Conservation (phyloP, 2,888 invertebrate genomes). For the Drosophila heteroneura region DNA sequence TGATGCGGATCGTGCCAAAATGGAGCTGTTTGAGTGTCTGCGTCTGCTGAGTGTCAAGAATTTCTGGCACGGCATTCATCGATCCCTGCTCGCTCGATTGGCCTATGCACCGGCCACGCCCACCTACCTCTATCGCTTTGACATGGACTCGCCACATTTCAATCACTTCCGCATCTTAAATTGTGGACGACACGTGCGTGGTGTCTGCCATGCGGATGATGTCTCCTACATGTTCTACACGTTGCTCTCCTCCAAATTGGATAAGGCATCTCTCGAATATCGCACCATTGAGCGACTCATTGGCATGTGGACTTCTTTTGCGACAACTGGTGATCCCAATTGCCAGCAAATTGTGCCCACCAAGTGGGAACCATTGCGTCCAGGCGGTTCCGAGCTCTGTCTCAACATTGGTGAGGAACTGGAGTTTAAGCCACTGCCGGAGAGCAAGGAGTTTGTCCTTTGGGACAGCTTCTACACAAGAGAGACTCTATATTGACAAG, state of each 20-base stretch:
- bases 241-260: slow-evolving; percentile 62
- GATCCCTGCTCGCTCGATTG: slow-evolving; percentile 75
- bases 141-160: slow-evolving; percentile 82
- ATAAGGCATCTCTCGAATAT: slow-evolving; percentile 71
- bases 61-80: slow-evolving; percentile 85
- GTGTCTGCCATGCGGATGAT: slow-evolving; percentile 84
- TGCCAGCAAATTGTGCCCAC: slow-evolving; percentile 68
- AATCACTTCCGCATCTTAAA: slow-evolving; percentile 80
- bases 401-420: slow-evolving; percentile 80
- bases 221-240: slow-evolving; percentile 83
- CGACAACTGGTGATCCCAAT: slow-evolving; percentile 82
- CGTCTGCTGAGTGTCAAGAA: slow-evolving; percentile 65
- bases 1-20: slow-evolving; percentile 44
- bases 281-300: slow-evolving; percentile 82
- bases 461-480: slow-evolving; percentile 79
- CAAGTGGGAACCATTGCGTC: slow-evolving; percentile 69
- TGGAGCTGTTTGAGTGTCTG: slow-evolving; percentile 67
- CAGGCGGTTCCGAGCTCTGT: slow-evolving; percentile 66
- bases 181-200: slow-evolving; percentile 76
- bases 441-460: slow-evolving; percentile 72
- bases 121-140: slow-evolving; percentile 84
- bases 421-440: slow-evolving; percentile 76
- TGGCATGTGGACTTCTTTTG: slow-evolving; percentile 83
- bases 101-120: slow-evolving; percentile 64
- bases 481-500: slow-evolving; percentile 54